A percentile compares a stretch with the other conserved stretches of the same genome.
Conservation (phyloP, 2,888 invertebrate species). For the Laspeyria flexula region DNA sequence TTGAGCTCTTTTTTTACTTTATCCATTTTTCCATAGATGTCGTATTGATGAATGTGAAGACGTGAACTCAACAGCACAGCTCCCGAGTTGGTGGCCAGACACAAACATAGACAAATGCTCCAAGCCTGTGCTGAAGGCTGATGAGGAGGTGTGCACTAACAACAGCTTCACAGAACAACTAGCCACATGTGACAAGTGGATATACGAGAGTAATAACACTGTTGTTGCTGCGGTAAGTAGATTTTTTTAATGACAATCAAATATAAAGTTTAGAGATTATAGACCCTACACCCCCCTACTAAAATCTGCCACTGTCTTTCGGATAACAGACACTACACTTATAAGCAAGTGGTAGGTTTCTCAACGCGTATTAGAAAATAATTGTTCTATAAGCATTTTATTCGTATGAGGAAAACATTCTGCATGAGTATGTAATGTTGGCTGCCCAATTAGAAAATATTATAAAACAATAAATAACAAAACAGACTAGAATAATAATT, state of each 20-base stretch:
- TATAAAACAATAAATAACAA: too few relatives aligned
- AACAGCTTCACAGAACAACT: slow-evolving; percentile 51
- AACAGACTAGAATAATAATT: too few relatives aligned
- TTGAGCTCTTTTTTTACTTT: not conserved
- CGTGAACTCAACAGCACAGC: slow-evolving; percentile 27
- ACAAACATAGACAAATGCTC: slow-evolving; percentile 56
- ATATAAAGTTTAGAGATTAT: too few relatives aligned
- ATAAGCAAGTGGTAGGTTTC: too few relatives aligned
- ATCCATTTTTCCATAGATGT: slow-evolving; percentile 54
- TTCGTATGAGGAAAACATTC: too few relatives aligned
- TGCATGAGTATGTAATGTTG: too few relatives aligned
- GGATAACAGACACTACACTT: too few relatives aligned
- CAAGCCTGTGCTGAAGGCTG: slow-evolving; percentile 51
- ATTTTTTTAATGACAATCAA: not conserved
- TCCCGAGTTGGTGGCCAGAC: slow-evolving; percentile 68
- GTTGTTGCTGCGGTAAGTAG: slow-evolving; percentile 63
- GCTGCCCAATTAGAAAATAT: too few relatives aligned
- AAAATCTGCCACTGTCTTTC: too few relatives aligned
- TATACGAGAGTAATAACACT: slow-evolving; percentile 69
- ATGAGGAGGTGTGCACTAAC: slow-evolving; percentile 47
- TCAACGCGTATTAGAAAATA: too few relatives aligned
- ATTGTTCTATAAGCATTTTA: too few relatives aligned
- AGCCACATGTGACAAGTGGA: slow-evolving; percentile 61
- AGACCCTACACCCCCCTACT: too few relatives aligned
- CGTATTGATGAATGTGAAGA: slow-evolving; percentile 65